Percentiles rank a stretch among this genome's conserved stretches.
Conservation (phyloP, 2,113 vertebrate genomes). For the Mirza zaza region DNA sequence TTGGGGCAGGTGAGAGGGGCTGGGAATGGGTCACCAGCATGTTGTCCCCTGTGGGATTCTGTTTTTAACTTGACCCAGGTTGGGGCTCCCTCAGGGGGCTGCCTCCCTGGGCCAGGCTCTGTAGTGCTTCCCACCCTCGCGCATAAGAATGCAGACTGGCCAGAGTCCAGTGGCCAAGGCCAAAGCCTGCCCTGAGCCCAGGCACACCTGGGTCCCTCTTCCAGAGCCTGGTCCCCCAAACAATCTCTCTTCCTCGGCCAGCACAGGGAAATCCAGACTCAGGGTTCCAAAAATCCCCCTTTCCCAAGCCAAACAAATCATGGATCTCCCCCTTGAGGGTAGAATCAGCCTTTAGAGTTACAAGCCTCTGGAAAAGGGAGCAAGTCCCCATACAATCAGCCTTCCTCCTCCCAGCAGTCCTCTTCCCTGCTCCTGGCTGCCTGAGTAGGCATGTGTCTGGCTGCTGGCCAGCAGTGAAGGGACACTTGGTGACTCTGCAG, state of each 20-base stretch:
- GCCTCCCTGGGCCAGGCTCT: background rate
- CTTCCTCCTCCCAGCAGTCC: background rate
- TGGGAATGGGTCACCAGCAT: background rate
- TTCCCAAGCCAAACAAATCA: constrained; percentile 65
- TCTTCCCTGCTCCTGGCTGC: background rate
- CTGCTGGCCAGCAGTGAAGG: background rate
- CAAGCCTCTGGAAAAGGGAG: constrained; percentile 26
- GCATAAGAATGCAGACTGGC: background rate
- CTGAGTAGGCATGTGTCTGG: background rate
- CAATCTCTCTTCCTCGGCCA: constrained; percentile 27
- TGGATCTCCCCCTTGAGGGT: constrained; percentile 45
- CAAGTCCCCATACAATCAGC: constrained; percentile 43
- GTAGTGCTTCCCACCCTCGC: background rate
- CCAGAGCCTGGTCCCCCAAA: background rate
- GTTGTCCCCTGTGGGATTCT: background rate
- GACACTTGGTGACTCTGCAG: background rate
- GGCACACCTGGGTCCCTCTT: background rate
- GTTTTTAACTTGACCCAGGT: background rate
- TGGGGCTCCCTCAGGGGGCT: background rate
- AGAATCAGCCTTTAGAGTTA: constrained; percentile 56
- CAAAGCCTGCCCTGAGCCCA: background rate
- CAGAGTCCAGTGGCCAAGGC: background rate
- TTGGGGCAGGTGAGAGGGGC: background rate
- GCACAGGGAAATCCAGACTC: constrained; percentile 72
- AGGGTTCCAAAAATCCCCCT: constrained; percentile 61